Conservation (phyloP, 2,797 vertebrate genomes). For the Pygocentrus nattereri region DNA sequence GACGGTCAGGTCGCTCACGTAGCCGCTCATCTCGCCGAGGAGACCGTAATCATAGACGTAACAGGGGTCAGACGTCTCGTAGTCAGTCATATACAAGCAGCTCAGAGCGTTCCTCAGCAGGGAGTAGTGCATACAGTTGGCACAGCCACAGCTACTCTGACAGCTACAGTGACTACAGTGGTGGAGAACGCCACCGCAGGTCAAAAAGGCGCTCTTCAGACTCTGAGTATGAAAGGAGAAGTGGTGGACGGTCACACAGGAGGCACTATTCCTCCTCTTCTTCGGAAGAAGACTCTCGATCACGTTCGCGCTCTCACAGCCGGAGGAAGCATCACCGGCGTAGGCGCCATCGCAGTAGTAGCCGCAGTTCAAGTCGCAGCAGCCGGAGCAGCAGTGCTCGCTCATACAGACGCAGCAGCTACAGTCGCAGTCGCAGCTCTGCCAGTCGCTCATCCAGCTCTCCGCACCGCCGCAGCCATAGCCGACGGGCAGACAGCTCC, state of each 20-base stretch:
- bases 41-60: conserved; percentile 80
- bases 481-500: conserved; percentile 84
- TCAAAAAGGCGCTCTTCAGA: conserved; percentile 82
- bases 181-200: conserved; percentile 77
- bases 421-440: conserved; percentile 90
- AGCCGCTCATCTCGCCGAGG: conserved; percentile 85
- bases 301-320: conserved; percentile 87
- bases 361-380: conserved; percentile 82
- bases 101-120: conserved; percentile 89
- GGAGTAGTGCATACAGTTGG: conserved; percentile 88
- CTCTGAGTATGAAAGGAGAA: conserved; percentile 87
- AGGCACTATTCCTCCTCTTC: conserved; percentile 89
- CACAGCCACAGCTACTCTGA: conserved; percentile 91
- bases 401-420: conserved; percentile 91
- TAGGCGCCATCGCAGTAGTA: conserved; percentile 79
- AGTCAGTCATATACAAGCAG: conserved; percentile 92
- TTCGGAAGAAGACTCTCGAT: conserved; percentile 88
- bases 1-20: conserved; percentile 86
- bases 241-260: conserved; percentile 82
- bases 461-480: conserved; percentile 74
- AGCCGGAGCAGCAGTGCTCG: conserved; percentile 92
- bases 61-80: conserved; percentile 80
- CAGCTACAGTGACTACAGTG: conserved; percentile 94
- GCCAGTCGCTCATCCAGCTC: conserved; percentile 89
- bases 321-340: conserved; percentile 84